Percentiles rank a stretch among this genome's conserved stretches.
Conservation (phyloP, 2,797 vertebrate genomes). For the Ficedula albicollis region DNA sequence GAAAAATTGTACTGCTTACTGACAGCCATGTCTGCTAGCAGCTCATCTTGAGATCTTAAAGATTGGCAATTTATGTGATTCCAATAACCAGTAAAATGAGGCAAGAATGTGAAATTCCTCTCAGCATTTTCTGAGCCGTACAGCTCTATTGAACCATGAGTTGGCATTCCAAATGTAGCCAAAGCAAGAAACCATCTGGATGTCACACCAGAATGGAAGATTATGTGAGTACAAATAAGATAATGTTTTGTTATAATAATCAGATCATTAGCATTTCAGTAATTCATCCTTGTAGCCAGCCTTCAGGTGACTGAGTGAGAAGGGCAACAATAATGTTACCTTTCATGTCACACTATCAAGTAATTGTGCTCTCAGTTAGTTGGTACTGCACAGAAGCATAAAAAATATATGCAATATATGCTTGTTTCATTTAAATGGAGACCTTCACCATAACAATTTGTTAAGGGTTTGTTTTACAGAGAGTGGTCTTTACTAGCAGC, state of each 20-base stretch:
- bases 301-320: not conserved
- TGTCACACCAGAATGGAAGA: not conserved
- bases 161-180: not conserved
- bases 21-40: not conserved
- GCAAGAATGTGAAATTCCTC: not conserved
- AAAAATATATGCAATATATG: not conserved
- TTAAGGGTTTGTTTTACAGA: not conserved
- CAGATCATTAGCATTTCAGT: not conserved
- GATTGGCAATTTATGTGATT: not conserved
- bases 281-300: not conserved
- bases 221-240: not conserved
- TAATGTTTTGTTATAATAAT: not conserved
- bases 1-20: not conserved
- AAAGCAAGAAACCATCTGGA: not conserved
- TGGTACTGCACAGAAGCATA: not conserved
- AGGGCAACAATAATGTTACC: not conserved
- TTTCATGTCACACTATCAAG: not conserved
- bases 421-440: not conserved
- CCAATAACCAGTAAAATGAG: not conserved
- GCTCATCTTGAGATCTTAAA: not conserved
- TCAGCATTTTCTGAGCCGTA: not conserved
- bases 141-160: not conserved
- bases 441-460: not conserved
- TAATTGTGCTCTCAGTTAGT: not conserved
- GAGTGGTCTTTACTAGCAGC: not conserved